phyloP scores from a whole-genome alignment of 1,140 invertebrate genomes.

The Euwallacea similis region DNA sequence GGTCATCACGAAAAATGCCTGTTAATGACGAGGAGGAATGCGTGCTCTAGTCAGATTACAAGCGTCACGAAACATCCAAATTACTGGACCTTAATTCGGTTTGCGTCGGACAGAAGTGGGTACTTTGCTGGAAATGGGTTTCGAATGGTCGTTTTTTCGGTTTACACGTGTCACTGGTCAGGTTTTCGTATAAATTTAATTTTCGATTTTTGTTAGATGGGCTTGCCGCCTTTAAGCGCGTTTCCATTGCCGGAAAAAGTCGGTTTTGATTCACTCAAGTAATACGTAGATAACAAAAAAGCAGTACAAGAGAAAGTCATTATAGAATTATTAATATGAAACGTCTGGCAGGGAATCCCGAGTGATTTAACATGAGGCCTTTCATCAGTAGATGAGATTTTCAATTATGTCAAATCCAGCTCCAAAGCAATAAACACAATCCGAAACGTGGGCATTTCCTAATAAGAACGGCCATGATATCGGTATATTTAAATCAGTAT shows the following conservation, averaged over 20 bases:
- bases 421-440: slow-evolving; percentile 6
- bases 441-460: slow-evolving; percentile 11
- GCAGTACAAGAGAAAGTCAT: slow-evolving; percentile 6
- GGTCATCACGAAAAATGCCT: slow-evolving; percentile 29
- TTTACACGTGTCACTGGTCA: no score
- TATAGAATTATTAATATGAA: background rate
- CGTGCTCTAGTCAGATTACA: slow-evolving; percentile 12
- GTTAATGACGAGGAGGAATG: slow-evolving; percentile 23
- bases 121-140: background rate
- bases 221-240: no score
- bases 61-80: slow-evolving; percentile 20
- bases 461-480: slow-evolving; percentile 6
- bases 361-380: slow-evolving; percentile 2
- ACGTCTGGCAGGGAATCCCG: background rate
- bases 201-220: no score
- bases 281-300: background rate
- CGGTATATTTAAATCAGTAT: slow-evolving; percentile 18
- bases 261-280: background rate
- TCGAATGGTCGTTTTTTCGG: no score
- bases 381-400: slow-evolving; percentile 9
- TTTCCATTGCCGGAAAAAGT: no score
- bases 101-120: background rate
- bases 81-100: slow-evolving; percentile 6
- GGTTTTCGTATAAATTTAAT: no score
- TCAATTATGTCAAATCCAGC: slow-evolving; percentile 13